Percentiles rank a stretch among this genome's conserved stretches.
Conservation (phyloP, 2,888 invertebrate genomes). For the Neocrepidodera transversa region DNA sequence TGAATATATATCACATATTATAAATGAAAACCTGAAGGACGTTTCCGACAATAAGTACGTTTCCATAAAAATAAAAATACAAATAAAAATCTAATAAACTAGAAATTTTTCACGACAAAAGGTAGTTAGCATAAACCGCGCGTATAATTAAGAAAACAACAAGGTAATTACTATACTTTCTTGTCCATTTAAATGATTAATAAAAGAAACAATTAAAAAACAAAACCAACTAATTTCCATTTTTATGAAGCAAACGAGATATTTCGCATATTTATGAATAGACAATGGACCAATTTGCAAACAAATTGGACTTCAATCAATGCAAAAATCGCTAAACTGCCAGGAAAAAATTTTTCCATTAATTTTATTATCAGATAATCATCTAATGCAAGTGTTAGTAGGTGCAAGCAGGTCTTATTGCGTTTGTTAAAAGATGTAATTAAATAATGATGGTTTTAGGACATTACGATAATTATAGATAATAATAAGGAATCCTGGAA, state of each 20-base stretch:
- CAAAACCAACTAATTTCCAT: constrained; percentile 27
- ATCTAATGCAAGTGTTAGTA: constrained; percentile 23
- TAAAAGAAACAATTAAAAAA: constrained; percentile 26
- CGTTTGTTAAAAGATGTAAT: constrained; percentile 39
- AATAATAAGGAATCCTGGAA: constrained; percentile 46
- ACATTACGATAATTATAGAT: constrained; percentile 48
- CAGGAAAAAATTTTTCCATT: constrained; percentile 36
- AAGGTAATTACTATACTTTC: constrained; percentile 25
- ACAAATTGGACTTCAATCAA: constrained; percentile 32
- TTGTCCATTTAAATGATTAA: constrained; percentile 23
- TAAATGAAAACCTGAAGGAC: no score
- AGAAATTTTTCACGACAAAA: constrained; percentile 5
- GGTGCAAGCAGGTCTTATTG: constrained; percentile 29
- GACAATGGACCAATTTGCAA: constrained; percentile 19
- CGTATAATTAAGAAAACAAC: constrained; percentile 10
- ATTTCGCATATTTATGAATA: constrained; percentile 23
- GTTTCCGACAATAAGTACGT: no score
- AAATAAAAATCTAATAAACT: background rate
- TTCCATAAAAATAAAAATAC: no score
- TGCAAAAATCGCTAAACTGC: constrained; percentile 23
- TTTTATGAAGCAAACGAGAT: constrained; percentile 28
- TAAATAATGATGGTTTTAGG: constrained; percentile 46
- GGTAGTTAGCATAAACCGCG: constrained; percentile 1
- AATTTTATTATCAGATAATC: constrained; percentile 23
- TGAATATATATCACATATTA: no score